phyloP scores from a whole-genome alignment of 2,113 vertebrate genomes.

The Cyprinodon tularosa region DNA sequence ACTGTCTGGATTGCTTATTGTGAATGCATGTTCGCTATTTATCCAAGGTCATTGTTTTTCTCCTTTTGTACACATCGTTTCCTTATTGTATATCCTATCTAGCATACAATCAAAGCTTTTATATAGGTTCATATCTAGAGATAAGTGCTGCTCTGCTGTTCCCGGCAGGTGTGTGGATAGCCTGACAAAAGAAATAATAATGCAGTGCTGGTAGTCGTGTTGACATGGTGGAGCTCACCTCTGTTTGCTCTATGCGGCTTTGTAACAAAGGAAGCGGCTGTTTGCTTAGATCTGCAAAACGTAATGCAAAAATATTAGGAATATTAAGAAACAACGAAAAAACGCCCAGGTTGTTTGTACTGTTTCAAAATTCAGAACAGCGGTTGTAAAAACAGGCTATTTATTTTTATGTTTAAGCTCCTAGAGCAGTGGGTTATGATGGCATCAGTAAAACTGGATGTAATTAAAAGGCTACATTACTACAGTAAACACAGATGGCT shows the following conservation, averaged over 20 bases:
- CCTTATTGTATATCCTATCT: constrained; percentile 40
- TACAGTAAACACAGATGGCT: not conserved
- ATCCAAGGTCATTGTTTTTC: constrained; percentile 42
- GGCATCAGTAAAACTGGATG: not conserved
- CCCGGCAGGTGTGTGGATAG: constrained; percentile 68
- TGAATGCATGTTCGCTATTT: constrained; percentile 10
- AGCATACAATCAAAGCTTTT: constrained; percentile 46
- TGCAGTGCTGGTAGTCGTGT: constrained; percentile 30
- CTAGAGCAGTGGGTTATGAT: not conserved
- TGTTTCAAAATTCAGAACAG: constrained; percentile 2
- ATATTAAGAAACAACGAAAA: not conserved
- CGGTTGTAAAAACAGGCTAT: not conserved
- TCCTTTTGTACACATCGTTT: constrained; percentile 22
- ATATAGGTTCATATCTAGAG: constrained; percentile 21
- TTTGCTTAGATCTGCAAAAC: constrained; percentile 37
- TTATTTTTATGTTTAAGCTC: not conserved
- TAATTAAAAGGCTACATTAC: not conserved
- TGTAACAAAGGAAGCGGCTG: constrained; percentile 5
- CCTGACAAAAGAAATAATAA: constrained; percentile 46
- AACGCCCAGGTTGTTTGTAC: constrained; percentile 5
- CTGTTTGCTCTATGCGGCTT: constrained; percentile 24
- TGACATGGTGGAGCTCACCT: constrained; percentile 34
- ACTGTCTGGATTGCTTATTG: constrained; percentile 14
- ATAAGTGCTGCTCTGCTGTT: constrained; percentile 22
- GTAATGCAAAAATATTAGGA: constrained; percentile 13